These are phyloP conservation scores for Palythoa grandis DNA, from an alignment of 92 coral and sea anemone genomes.

Conservation along the genomic window DNA sequence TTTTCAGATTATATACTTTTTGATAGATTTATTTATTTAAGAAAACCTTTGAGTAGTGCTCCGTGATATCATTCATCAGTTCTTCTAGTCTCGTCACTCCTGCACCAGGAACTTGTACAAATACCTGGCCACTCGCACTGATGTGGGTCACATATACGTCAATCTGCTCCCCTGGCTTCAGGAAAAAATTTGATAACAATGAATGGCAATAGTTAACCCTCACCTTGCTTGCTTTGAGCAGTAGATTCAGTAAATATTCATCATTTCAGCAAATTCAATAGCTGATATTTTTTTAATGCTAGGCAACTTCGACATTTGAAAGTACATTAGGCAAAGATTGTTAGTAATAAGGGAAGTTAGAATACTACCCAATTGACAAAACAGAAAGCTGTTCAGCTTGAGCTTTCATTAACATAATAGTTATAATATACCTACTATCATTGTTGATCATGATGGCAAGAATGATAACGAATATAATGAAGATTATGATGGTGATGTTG, in stretches of 20 bases:
- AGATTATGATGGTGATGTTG: neutral
- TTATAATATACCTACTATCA: no score
- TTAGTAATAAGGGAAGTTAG: no score
- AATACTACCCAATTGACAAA: no score
- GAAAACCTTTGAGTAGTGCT: slow-evolving; percentile 83
- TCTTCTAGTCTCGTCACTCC: slow-evolving; percentile 87
- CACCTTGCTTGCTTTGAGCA: neutral
- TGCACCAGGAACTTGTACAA: slow-evolving; percentile 85
- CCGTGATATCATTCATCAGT: slow-evolving; percentile 83
- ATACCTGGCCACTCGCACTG: slow-evolving; percentile 67
- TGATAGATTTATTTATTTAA: neutral
- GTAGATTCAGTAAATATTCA: no score
- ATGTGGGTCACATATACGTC: slow-evolving; percentile 71
- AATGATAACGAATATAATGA: neutral
- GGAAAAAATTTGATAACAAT: neutral
- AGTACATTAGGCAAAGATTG: no score
- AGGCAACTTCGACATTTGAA: no score
- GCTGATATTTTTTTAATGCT: no score
- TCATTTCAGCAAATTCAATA: no score
- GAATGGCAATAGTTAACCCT: neutral
- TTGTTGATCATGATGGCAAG: no score
- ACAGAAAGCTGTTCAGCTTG: no score
- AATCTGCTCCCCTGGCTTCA: slow-evolving; percentile 75
- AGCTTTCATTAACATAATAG: neutral
- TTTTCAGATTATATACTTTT: neutral